Percentiles rank a stretch among this genome's conserved stretches.
These are phyloP conservation scores for Thecophora atra DNA, from an alignment of 2,888 invertebrate genomes.

Conservation along the genomic window DNA sequence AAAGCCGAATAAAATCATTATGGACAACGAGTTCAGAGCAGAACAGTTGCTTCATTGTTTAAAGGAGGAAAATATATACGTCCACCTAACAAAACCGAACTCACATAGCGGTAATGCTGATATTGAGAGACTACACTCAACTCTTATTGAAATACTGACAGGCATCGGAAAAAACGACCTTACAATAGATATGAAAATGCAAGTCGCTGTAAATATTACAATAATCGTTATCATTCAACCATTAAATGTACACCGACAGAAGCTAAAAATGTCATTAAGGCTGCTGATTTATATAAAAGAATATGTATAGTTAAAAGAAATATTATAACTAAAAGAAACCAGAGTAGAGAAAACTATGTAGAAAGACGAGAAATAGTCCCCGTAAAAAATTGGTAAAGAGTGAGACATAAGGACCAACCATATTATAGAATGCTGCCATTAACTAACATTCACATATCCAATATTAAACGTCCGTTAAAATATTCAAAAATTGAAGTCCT, in stretches of 20 bases:
- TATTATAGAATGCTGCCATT: constrained; percentile 4
- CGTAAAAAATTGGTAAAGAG: constrained; percentile 4
- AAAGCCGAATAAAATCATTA: constrained; percentile 39
- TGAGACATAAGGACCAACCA: constrained; percentile 13
- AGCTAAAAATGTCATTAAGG: constrained; percentile 27
- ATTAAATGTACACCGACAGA: constrained; percentile 36
- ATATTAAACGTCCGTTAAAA: constrained; percentile 1
- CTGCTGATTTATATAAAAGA: constrained; percentile 5
- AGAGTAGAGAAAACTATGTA: constrained; percentile 24
- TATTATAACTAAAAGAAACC: background rate
- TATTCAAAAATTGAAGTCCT: background rate
- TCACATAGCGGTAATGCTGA: constrained; percentile 32
- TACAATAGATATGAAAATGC: constrained; percentile 36
- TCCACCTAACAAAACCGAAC: constrained; percentile 38
- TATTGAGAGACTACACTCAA: constrained; percentile 39
- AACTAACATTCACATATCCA: constrained; percentile 6
- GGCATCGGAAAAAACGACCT: constrained; percentile 31
- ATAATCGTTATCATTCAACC: constrained; percentile 39
- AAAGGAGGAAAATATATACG: constrained; percentile 27
- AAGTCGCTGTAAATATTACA: constrained; percentile 40
- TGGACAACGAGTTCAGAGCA: constrained; percentile 38
- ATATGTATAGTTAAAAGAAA: constrained; percentile 20
- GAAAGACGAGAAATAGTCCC: constrained; percentile 22
- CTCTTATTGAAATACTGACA: constrained; percentile 38
- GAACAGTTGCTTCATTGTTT: constrained; percentile 35